Percentiles rank a stretch among this genome's conserved stretches.
These are phyloP conservation scores for Eudyptes chrysolophus DNA, from an alignment of 2,113 vertebrate genomes.

Conservation along the genomic window DNA sequence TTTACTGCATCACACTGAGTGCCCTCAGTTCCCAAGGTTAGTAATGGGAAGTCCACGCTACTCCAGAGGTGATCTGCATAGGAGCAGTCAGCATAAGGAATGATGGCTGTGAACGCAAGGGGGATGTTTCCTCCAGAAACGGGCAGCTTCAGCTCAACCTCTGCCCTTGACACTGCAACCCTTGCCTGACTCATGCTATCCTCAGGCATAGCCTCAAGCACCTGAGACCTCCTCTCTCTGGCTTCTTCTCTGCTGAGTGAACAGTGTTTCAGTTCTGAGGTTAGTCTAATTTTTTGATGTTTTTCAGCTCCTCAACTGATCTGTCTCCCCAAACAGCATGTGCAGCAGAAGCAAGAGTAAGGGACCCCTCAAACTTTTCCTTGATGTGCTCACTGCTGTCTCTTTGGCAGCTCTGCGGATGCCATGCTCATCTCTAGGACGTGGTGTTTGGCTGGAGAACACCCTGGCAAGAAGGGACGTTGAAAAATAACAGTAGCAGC, in stretches of 20 bases:
- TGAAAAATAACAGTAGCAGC: conserved; percentile 9
- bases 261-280: neutral
- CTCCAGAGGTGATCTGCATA: neutral
- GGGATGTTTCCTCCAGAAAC: neutral
- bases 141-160: neutral
- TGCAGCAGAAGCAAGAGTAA: neutral
- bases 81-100: neutral
- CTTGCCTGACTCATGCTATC: neutral
- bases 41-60: neutral
- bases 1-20: neutral
- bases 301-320: neutral
- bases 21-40: neutral
- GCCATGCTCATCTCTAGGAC: neutral
- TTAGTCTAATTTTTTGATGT: neutral
- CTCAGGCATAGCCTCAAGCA: neutral
- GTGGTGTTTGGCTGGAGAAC: neutral
- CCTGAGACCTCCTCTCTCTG: neutral
- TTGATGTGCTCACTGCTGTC: neutral
- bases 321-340: neutral
- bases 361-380: neutral
- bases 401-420: neutral
- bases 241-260: neutral
- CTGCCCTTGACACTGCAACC: neutral
- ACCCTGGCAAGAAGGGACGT: neutral
- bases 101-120: neutral